These are phyloP conservation scores for Mycalesis mineus DNA, from an alignment of 2,888 invertebrate species.

Conservation along the genomic window DNA sequence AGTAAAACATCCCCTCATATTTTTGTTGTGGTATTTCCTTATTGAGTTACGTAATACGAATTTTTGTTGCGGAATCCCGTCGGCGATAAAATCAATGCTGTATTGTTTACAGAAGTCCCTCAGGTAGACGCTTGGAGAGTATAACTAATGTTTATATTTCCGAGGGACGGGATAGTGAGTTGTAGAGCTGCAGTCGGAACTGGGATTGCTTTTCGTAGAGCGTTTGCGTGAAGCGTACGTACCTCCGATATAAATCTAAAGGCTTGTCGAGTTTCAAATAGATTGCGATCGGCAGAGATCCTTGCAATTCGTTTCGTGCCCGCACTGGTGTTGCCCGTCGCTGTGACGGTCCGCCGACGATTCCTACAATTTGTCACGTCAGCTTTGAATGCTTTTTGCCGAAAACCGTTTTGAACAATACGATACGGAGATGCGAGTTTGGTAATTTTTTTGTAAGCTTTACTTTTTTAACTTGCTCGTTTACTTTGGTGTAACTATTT, in stretches of 20 bases:
- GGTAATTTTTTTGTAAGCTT: slow-evolving; percentile 8
- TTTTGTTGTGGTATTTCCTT: slow-evolving; percentile 41
- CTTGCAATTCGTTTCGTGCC: slow-evolving; percentile 49
- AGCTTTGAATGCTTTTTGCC: slow-evolving; percentile 44
- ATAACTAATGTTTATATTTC: slow-evolving; percentile 48
- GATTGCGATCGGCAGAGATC: slow-evolving; percentile 65
- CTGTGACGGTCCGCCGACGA: slow-evolving; percentile 22
- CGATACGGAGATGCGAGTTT: slow-evolving; percentile 24
- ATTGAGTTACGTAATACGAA: slow-evolving; percentile 58
- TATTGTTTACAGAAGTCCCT: slow-evolving; percentile 40
- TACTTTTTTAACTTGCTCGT: not conserved
- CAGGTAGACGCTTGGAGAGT: slow-evolving; percentile 37
- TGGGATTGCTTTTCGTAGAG: slow-evolving; percentile 56
- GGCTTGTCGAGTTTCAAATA: slow-evolving; percentile 62
- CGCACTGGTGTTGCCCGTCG: slow-evolving; percentile 19
- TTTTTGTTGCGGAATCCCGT: slow-evolving; percentile 32
- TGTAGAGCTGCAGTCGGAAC: slow-evolving; percentile 42
- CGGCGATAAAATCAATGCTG: slow-evolving; percentile 52
- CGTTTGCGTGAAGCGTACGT: slow-evolving; percentile 59
- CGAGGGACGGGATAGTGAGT: slow-evolving; percentile 32
- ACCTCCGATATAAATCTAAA: slow-evolving; percentile 68
- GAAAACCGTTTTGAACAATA: slow-evolving; percentile 34
- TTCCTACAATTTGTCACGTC: slow-evolving; percentile 61
- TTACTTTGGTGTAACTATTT: too few species aligned
- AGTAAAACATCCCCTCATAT: slow-evolving; percentile 24